These are phyloP conservation scores for Capreolus pygargus DNA, from an alignment of 2,113 vertebrate genomes.

Conservation along the genomic window DNA sequence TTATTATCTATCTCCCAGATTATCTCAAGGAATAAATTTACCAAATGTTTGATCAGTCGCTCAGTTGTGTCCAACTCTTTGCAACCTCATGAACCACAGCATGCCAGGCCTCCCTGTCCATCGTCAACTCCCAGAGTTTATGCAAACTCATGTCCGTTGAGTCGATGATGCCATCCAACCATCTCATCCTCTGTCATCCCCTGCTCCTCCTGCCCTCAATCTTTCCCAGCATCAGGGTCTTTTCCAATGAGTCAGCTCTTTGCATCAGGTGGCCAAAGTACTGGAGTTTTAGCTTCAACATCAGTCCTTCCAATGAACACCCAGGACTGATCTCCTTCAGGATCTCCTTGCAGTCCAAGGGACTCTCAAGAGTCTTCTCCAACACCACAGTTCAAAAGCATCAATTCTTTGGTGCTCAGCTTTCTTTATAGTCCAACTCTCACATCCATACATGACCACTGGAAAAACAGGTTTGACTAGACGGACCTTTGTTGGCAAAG, in stretches of 20 bases:
- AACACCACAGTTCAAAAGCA: not conserved
- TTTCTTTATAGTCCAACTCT: not conserved
- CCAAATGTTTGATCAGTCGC: not conserved
- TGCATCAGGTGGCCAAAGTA: not conserved
- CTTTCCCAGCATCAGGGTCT: not conserved
- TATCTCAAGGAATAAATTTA: not conserved
- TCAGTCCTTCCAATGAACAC: not conserved
- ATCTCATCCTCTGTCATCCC: not conserved
- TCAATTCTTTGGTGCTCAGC: accelerated
- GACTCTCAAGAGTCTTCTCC: not conserved
- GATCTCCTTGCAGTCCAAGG: not conserved
- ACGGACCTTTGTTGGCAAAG: not conserved
- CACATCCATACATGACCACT: not conserved
- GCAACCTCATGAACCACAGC: accelerated
- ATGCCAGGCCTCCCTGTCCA: not conserved
- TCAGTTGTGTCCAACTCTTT: not conserved
- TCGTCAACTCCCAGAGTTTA: not conserved
- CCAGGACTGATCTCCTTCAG: not conserved
- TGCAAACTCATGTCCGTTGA: not conserved
- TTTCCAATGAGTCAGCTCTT: not conserved
- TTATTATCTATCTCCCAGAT: not conserved
- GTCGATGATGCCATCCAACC: not conserved
- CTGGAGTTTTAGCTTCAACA: not conserved
- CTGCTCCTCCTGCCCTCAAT: not conserved
- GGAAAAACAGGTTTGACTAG: not conserved